Evolutionary conservation across 2,797 vertebrate species (phyloP).

Genomic region (Periophthalmus magnuspinnatus): DNA sequence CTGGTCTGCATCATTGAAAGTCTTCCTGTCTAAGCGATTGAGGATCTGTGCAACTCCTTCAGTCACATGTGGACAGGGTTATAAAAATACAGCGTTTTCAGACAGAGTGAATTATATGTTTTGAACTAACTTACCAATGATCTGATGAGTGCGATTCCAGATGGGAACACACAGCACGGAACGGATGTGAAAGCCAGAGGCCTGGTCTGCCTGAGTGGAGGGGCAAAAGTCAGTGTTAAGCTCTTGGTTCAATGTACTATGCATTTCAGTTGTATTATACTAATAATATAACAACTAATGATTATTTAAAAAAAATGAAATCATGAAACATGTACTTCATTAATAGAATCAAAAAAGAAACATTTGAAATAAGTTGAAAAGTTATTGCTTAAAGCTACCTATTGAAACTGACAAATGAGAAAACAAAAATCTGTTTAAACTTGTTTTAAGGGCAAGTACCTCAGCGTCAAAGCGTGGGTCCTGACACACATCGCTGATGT

Average conservation of each 20-base stretch:
- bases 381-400: no score
- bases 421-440: neutral
- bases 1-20: conserved; percentile 82
- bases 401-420: neutral
- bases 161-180: conserved; percentile 84
- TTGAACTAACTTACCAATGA: conserved; percentile 72
- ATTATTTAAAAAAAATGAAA: no score
- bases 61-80: conserved; percentile 15
- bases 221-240: neutral
- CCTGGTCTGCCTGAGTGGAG: conserved; percentile 75
- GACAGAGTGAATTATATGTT: conserved; percentile 15
- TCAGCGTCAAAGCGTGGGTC: conserved; percentile 83
- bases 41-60: conserved; percentile 82
- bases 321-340: no score
- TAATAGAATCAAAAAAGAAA: no score
- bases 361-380: no score
- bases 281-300: no score
- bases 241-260: no score
- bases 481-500: conserved; percentile 84
- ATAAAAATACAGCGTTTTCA: conserved; percentile 2
- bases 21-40: conserved; percentile 82
- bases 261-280: no score
- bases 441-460: conserved; percentile 51
- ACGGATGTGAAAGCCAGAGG: conserved; percentile 81
- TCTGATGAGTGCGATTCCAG: conserved; percentile 84